Percentiles rank a stretch among this genome's conserved stretches.
phyloP scores from a whole-genome alignment of 2,888 invertebrate species.

The Drosophila nr. perissopoda region DNA sequence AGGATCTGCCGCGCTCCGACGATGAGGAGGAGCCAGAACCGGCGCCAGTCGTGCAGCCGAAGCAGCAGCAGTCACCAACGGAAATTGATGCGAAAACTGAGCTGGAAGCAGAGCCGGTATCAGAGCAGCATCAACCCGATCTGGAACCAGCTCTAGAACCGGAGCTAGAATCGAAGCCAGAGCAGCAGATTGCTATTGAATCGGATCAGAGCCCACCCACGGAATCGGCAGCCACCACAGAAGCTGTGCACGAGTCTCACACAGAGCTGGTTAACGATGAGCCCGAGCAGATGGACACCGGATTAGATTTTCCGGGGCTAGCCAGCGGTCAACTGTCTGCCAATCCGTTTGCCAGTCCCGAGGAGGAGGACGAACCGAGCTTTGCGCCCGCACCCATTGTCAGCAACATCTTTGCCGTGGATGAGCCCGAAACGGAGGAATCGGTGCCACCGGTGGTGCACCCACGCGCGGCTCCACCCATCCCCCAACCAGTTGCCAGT shows the following conservation, averaged over 20 bases:
- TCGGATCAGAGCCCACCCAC: conserved; percentile 80
- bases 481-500: conserved; percentile 63
- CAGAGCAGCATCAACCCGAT: conserved; percentile 14
- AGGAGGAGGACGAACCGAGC: conserved; percentile 80
- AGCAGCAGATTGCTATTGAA: conserved; percentile 44
- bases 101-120: conserved; percentile 29
- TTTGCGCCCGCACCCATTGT: conserved; percentile 68
- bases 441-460: conserved; percentile 53
- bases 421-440: conserved; percentile 61
- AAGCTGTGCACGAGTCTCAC: conserved; percentile 66
- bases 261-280: conserved; percentile 65
- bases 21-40: conserved; percentile 83
- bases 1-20: conserved; percentile 84
- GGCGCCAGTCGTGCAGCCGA: conserved; percentile 22
- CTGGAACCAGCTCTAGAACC: conserved; percentile 38
- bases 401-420: conserved; percentile 75
- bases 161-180: conserved; percentile 31
- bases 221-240: conserved; percentile 76
- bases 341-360: conserved; percentile 86
- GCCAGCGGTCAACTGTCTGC: conserved; percentile 84
- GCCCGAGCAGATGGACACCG: conserved; percentile 84
- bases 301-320: conserved; percentile 79
- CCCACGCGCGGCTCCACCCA: conserved; percentile 48
- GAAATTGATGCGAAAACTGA: conserved; percentile 33
- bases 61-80: conserved; percentile 31